Percentiles rank a stretch among this genome's conserved stretches.
These are phyloP conservation scores for Phylloscopus collybita DNA, from an alignment of 2,797 vertebrate species.

Conservation along the genomic window DNA sequence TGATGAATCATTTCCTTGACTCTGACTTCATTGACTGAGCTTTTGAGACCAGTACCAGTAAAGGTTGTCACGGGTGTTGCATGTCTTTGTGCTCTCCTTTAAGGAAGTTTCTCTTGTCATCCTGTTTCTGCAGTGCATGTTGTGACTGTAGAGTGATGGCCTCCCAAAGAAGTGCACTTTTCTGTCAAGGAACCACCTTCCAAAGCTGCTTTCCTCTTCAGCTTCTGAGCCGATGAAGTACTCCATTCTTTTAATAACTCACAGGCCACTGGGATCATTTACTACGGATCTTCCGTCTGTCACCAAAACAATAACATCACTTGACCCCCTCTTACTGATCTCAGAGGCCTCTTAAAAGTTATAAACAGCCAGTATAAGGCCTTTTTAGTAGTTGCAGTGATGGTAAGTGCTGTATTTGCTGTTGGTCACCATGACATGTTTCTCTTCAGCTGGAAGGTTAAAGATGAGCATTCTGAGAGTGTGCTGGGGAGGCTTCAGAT, in stretches of 20 bases:
- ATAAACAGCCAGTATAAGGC: conserved; percentile 57
- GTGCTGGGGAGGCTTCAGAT: neutral
- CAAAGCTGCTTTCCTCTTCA: conserved; percentile 26
- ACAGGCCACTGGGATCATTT: conserved; percentile 41
- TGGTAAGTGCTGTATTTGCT: conserved; percentile 40
- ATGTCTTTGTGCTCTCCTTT: neutral
- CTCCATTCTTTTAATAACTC: conserved; percentile 49
- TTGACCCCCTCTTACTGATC: conserved; percentile 69
- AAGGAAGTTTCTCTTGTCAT: neutral
- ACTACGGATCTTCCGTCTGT: conserved; percentile 61
- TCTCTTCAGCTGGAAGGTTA: neutral
- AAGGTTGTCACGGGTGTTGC: neutral
- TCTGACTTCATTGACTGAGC: neutral
- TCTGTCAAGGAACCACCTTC: neutral
- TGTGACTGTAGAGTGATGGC: neutral
- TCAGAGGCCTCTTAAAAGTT: conserved; percentile 65
- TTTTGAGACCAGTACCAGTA: neutral
- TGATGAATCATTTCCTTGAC: neutral
- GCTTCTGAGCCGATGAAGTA: conserved; percentile 35
- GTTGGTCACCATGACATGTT: conserved; percentile 34
- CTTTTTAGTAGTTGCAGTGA: conserved; percentile 24
- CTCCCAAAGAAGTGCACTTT: neutral
- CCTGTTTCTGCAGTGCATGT: neutral
- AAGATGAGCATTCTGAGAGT: neutral
- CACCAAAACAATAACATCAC: conserved; percentile 73